Evolutionary conservation across 2,113 vertebrate genomes (phyloP).

Genomic region (Todiramphus chloris): DNA sequence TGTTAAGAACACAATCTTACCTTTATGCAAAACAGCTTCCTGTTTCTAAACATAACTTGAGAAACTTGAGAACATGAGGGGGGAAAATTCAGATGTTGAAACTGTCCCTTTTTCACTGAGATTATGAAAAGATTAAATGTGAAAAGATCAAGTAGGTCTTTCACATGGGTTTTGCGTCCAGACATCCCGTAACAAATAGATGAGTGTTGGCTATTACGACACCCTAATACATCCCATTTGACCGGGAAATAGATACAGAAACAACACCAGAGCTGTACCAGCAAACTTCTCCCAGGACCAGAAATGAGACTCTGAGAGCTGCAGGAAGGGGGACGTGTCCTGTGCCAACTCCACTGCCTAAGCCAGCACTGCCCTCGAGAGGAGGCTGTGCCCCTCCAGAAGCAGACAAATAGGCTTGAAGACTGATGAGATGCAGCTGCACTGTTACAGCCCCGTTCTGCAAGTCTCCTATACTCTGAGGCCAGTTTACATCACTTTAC

Average conservation of each 20-base stretch:
- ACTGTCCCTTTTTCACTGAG: background rate
- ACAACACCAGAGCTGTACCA: background rate
- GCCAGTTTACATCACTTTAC: background rate
- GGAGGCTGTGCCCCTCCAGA: background rate
- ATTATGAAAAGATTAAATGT: background rate
- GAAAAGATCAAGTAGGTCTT: background rate
- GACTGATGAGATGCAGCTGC: background rate
- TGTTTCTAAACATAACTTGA: conserved; percentile 44
- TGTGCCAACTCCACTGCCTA: rapidly evolving
- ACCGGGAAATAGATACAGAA: background rate
- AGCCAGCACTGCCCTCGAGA: background rate
- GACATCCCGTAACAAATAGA: background rate
- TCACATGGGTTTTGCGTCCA: background rate
- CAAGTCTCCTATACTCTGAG: background rate
- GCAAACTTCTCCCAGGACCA: background rate
- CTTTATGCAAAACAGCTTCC: conserved; percentile 65
- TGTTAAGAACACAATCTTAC: conserved; percentile 49
- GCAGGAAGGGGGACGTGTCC: background rate
- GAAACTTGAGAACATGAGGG: background rate
- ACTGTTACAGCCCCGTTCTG: background rate
- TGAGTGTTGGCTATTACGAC: background rate
- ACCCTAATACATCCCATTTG: background rate
- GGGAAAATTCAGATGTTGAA: background rate
- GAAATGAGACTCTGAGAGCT: background rate
- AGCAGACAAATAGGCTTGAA: background rate